Evolutionary conservation across 2,797 vertebrate genomes (phyloP).

Genomic region (Muscicapa striata): DNA sequence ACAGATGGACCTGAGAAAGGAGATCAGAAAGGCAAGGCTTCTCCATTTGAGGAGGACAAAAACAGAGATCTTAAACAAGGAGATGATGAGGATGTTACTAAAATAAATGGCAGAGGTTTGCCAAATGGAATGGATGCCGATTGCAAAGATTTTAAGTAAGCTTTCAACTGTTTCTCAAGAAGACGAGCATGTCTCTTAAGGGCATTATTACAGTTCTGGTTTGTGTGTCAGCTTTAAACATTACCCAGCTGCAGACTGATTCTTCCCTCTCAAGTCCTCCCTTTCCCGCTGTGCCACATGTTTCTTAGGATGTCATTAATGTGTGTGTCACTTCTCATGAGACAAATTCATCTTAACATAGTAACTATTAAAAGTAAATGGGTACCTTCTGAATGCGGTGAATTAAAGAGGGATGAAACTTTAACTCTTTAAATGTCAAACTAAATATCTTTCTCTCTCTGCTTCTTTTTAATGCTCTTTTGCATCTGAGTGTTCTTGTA

Average conservation of each 20-base stretch:
- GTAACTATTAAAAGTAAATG: constrained; percentile 16
- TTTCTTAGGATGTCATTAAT: constrained; percentile 63
- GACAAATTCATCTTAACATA: constrained; percentile 44
- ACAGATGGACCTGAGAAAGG: constrained; percentile 92
- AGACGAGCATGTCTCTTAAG: constrained; percentile 69
- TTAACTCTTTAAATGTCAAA: constrained; percentile 14
- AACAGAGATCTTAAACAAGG: constrained; percentile 92
- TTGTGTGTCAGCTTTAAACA: constrained; percentile 65
- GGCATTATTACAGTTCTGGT: constrained; percentile 56
- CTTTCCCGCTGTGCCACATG: constrained; percentile 58
- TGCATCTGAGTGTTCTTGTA: constrained; percentile 31
- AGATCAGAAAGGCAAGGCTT: constrained; percentile 91
- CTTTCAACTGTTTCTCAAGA: constrained; percentile 75
- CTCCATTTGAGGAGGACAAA: constrained; percentile 96
- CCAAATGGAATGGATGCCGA: constrained; percentile 97
- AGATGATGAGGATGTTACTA: constrained; percentile 88
- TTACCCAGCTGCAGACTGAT: constrained; percentile 55
- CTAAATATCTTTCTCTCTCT: constrained; percentile 41
- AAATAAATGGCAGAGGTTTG: constrained; percentile 93
- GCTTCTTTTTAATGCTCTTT: constrained; percentile 35
- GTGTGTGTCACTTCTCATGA: constrained; percentile 56
- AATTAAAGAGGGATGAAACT: constrained; percentile 20
- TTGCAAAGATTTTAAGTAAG: constrained; percentile 99
- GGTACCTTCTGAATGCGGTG: constrained; percentile 7
- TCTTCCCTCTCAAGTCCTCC: constrained; percentile 45